Conservation (phyloP, 2,113 vertebrate genomes). For the Rostratula benghalensis region DNA sequence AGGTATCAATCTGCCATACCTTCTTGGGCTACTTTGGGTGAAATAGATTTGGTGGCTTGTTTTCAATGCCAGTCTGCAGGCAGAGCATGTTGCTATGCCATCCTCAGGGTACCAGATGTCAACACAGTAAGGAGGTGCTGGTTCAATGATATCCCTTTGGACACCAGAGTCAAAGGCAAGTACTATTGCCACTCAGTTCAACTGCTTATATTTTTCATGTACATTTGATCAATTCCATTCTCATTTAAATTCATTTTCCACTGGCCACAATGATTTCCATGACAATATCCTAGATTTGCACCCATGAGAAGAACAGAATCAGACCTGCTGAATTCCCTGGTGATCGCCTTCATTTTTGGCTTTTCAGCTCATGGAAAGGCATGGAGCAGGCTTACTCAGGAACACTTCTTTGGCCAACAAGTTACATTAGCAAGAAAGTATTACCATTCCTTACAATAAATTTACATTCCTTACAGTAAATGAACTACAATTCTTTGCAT, state of each 20-base stretch:
- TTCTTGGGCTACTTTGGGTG: not conserved
- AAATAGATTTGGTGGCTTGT: not conserved
- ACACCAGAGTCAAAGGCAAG: not conserved
- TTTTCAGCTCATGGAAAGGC: not conserved
- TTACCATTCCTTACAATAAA: not conserved
- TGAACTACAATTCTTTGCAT: not conserved
- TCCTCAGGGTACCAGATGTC: not conserved
- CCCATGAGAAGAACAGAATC: not conserved
- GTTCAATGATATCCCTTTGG: not conserved
- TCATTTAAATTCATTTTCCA: not conserved
- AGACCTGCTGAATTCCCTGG: not conserved
- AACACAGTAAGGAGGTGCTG: not conserved
- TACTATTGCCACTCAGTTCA: not conserved
- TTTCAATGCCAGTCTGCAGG: not conserved
- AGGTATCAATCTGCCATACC: not conserved
- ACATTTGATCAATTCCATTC: not conserved
- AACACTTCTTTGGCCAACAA: not conserved
- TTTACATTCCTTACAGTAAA: not conserved
- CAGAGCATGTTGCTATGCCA: not conserved
- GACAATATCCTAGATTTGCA: not conserved
- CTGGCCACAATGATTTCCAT: not conserved
- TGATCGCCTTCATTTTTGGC: not conserved
- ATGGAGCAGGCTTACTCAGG: not conserved
- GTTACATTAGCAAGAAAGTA: not conserved
- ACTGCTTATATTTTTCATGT: not conserved